phyloP scores from a whole-genome alignment of 2,888 invertebrate genomes.

The Drosophila borealis region DNA sequence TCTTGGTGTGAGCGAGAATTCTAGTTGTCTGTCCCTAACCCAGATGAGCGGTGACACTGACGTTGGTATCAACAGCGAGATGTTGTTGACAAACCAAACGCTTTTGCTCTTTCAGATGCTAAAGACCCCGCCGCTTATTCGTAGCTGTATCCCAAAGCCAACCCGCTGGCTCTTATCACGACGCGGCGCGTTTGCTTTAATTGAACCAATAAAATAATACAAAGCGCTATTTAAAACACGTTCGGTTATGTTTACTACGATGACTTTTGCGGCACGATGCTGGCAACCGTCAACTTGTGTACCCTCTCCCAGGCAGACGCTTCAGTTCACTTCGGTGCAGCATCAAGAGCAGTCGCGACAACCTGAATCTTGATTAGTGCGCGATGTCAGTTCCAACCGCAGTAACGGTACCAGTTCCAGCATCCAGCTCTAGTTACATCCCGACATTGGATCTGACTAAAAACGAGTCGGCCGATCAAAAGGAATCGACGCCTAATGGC shows the following conservation, averaged over 20 bases:
- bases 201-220: slow-evolving; percentile 82
- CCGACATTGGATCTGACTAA: slow-evolving; percentile 66
- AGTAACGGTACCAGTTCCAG: slow-evolving; percentile 26
- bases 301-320: slow-evolving; percentile 39
- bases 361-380: slow-evolving; percentile 19
- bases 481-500: slow-evolving; percentile 35
- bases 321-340: slow-evolving; percentile 63
- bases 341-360: slow-evolving; percentile 61
- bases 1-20: background rate
- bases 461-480: slow-evolving; percentile 40
- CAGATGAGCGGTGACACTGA: slow-evolving; percentile 13
- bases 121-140: slow-evolving; percentile 4
- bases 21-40: slow-evolving; percentile 7
- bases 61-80: slow-evolving; percentile 14
- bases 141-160: slow-evolving; percentile 13
- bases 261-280: slow-evolving; percentile 57
- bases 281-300: slow-evolving; percentile 54
- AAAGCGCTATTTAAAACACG: slow-evolving; percentile 69
- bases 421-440: slow-evolving; percentile 51
- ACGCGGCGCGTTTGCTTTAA: slow-evolving; percentile 65
- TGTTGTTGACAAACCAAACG: slow-evolving; percentile 60
- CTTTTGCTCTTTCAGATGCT: slow-evolving; percentile 24
- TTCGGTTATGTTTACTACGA: slow-evolving; percentile 49
- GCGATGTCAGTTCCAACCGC: slow-evolving; percentile 43
- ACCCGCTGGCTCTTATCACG: slow-evolving; percentile 60